phyloP scores from a whole-genome alignment of 2,797 vertebrate species.

The Lindbergichthys nudifrons region DNA sequence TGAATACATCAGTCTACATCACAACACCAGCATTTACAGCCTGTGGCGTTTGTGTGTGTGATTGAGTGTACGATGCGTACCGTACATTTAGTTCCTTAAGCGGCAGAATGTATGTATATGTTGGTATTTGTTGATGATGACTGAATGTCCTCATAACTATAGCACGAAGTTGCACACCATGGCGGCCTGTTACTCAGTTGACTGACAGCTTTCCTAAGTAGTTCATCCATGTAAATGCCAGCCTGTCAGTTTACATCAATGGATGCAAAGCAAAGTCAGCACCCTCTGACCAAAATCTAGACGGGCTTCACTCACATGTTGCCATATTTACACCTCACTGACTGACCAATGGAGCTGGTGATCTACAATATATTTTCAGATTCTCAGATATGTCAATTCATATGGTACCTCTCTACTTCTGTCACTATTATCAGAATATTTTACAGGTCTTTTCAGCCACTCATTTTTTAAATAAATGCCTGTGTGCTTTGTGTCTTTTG shows the following conservation, averaged over 20 bases:
- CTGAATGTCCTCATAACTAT: constrained; percentile 50
- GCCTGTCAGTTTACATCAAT: constrained; percentile 79
- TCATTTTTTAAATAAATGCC: not conserved
- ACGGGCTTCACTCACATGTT: constrained; percentile 22
- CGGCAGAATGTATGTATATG: constrained; percentile 3
- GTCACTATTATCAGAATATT: not conserved
- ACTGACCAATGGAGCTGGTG: constrained; percentile 15
- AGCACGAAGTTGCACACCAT: constrained; percentile 65
- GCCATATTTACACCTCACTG: constrained; percentile 30
- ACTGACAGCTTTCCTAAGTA: constrained; percentile 79
- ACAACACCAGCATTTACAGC: constrained; percentile 3
- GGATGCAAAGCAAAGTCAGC: constrained; percentile 69
- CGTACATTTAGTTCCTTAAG: not conserved
- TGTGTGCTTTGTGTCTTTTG: not conserved
- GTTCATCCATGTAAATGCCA: constrained; percentile 82
- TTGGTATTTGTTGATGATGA: constrained; percentile 42
- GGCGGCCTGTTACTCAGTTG: constrained; percentile 58
- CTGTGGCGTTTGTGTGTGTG: not conserved
- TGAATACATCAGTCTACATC: not conserved
- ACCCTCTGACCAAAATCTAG: constrained; percentile 64
- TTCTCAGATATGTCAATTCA: not conserved
- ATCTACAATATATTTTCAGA: constrained; percentile 9
- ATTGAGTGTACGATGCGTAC: constrained; percentile 2
- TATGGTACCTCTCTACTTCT: not conserved
- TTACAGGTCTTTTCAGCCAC: not conserved